phyloP scores from a whole-genome alignment of 2,113 vertebrate genomes.

The Limanda limanda region DNA sequence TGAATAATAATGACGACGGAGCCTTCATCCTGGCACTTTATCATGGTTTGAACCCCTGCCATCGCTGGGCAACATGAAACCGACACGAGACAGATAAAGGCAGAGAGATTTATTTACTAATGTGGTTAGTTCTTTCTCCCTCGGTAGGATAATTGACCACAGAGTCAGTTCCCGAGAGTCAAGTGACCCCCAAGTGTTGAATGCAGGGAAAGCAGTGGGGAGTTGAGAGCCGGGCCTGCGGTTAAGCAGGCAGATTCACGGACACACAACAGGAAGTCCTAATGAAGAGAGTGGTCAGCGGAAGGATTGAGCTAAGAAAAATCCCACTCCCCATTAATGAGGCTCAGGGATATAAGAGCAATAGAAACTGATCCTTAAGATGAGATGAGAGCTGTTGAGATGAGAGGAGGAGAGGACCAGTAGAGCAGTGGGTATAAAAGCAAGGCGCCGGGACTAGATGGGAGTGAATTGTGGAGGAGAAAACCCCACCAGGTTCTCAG shows the following conservation, averaged over 20 bases:
- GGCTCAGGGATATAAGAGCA: neutral
- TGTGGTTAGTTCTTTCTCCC: slow-evolving; percentile 10
- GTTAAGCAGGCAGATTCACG: neutral
- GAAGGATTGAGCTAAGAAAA: neutral
- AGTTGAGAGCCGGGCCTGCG: neutral
- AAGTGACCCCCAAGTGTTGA: neutral
- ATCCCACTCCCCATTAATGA: neutral
- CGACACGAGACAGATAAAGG: slow-evolving; percentile 27
- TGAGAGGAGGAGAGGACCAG: neutral
- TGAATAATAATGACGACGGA: slow-evolving; percentile 57
- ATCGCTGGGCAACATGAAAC: slow-evolving; percentile 41
- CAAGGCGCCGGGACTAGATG: neutral
- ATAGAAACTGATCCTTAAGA: neutral
- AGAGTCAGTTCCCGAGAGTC: neutral
- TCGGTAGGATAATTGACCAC: neutral
- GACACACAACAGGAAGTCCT: too few relatives aligned
- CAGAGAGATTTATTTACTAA: slow-evolving; percentile 35
- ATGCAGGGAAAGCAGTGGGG: neutral
- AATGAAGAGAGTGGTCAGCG: neutral
- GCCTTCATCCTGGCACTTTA: slow-evolving; percentile 51
- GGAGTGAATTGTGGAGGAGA: neutral
- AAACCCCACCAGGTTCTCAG: neutral
- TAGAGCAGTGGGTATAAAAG: neutral
- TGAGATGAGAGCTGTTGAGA: neutral
- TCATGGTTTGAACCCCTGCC: slow-evolving; percentile 48